phyloP scores from a whole-genome alignment of 2,797 vertebrate genomes.

The Leptodactylus fallax region DNA sequence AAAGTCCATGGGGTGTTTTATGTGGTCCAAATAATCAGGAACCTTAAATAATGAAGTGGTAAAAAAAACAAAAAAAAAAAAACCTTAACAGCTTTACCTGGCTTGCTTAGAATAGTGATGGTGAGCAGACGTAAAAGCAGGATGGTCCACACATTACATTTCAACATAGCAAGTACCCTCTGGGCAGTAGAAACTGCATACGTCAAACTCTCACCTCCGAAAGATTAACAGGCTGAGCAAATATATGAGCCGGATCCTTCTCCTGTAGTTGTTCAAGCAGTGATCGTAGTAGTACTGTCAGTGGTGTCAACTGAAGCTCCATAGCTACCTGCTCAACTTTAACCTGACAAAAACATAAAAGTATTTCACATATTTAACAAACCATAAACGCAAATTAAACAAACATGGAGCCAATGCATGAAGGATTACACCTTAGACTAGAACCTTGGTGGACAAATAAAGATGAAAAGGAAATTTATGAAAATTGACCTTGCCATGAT shows the following conservation, averaged over 20 bases:
- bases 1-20: conserved; percentile 95
- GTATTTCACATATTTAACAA: background rate
- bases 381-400: background rate
- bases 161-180: background rate
- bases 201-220: conserved; percentile 81
- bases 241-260: conserved; percentile 93
- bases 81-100: too few species aligned
- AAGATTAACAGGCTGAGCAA: conserved; percentile 91
- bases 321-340: conserved; percentile 91
- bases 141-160: background rate
- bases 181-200: background rate
- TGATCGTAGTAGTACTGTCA: conserved; percentile 88
- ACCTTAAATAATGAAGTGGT: conserved; percentile 76
- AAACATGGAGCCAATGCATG: background rate
- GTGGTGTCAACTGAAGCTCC: conserved; percentile 91
- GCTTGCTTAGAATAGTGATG: background rate
- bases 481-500: too few species aligned
- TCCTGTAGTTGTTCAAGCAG: conserved; percentile 92
- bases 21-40: conserved; percentile 95
- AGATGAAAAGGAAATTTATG: too few species aligned
- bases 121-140: background rate
- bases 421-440: background rate
- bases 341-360: conserved; percentile 76
- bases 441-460: too few species aligned
- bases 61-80: background rate